Evolutionary conservation across 2,797 vertebrate genomes (phyloP).

Genomic region (Scolopax bukidnonensis): DNA sequence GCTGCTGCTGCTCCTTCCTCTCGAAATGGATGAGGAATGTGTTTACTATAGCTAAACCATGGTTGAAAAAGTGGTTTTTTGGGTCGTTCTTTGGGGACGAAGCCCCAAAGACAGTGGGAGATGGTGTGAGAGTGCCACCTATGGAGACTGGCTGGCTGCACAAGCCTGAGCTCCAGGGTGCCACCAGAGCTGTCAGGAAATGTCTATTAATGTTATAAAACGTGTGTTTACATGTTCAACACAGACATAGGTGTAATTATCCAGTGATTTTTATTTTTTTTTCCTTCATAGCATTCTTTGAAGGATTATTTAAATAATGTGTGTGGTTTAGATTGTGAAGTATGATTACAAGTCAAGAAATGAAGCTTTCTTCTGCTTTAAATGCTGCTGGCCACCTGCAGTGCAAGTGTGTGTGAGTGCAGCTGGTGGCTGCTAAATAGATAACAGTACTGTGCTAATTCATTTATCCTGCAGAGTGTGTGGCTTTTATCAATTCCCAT

Average conservation of each 20-base stretch:
- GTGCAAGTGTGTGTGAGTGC: not conserved
- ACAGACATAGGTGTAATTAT: not conserved
- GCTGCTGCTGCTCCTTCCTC: not conserved
- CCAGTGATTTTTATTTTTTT: not conserved
- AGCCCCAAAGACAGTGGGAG: not conserved
- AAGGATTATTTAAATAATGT: constrained; percentile 3
- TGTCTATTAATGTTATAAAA: not conserved
- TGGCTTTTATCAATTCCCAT: not conserved
- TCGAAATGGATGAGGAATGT: not conserved
- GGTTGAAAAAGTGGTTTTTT: not conserved
- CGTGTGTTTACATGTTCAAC: not conserved
- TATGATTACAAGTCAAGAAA: constrained; percentile 2
- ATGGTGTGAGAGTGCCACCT: constrained; percentile 42
- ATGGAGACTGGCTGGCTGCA: not conserved
- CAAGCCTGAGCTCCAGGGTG: not conserved
- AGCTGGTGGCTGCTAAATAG: not conserved
- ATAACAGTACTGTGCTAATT: not conserved
- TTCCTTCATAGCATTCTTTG: not conserved
- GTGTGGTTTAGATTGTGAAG: constrained; percentile 19
- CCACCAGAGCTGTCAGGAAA: not conserved
- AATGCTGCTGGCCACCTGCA: constrained; percentile 11
- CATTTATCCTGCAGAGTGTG: not conserved
- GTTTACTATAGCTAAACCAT: not conserved
- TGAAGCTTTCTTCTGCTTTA: not conserved
- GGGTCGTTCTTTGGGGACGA: not conserved